phyloP scores from a whole-genome alignment of 2,113 vertebrate genomes.

The Manacus vitellinus region DNA sequence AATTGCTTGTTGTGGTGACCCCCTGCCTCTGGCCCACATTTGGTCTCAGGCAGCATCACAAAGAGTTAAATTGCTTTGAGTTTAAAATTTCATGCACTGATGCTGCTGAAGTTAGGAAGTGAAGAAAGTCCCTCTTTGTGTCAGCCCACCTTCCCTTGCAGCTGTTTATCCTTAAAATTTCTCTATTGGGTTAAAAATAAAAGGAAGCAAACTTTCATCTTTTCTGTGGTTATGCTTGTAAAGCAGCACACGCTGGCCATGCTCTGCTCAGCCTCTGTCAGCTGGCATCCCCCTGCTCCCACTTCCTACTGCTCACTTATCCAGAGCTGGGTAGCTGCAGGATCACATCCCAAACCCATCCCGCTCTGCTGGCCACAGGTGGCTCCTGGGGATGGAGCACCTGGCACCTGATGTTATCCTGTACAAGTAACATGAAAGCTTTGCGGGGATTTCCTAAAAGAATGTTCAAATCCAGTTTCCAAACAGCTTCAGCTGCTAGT shows the following conservation, averaged over 20 bases:
- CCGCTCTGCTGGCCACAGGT: not conserved
- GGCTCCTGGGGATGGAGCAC: not conserved
- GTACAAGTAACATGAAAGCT: not conserved
- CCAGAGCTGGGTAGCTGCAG: not conserved
- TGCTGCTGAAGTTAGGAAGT: constrained; percentile 15
- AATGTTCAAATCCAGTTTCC: not conserved
- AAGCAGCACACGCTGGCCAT: not conserved
- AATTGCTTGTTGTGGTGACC: not conserved
- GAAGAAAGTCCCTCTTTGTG: constrained; percentile 48
- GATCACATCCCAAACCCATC: not conserved
- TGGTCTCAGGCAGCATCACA: accelerated
- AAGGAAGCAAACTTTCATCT: constrained; percentile 39
- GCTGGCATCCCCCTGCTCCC: not conserved
- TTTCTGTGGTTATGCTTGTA: not conserved
- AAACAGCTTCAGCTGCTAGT: constrained; percentile 2
- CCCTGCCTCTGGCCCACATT: not conserved
- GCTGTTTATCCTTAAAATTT: constrained; percentile 44
- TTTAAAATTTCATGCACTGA: not conserved
- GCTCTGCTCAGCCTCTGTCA: not conserved
- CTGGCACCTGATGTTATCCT: constrained; percentile 42
- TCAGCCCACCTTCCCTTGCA: not conserved
- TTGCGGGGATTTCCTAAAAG: not conserved
- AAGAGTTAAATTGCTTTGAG: not conserved
- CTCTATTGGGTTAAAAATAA: constrained; percentile 39
- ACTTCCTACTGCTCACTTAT: constrained; percentile 22